Evolutionary conservation across 2,113 vertebrate genomes (phyloP), one percentile per base, ranked within the genome.

Genomic region (Datnioides undecimradiatus): DNA sequence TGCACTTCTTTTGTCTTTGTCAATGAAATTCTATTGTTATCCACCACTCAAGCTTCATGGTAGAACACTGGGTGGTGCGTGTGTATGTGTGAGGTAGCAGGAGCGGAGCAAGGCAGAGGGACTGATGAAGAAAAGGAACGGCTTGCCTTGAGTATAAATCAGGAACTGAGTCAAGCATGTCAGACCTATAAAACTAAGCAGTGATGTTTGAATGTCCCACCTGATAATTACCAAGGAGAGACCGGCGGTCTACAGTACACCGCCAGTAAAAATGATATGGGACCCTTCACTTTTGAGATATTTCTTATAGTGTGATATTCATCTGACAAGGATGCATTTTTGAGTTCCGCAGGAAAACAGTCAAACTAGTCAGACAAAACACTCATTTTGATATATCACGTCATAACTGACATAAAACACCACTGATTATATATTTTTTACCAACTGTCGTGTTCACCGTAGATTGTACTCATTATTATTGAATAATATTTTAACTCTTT

Each of bases 11-110:
- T 83, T 84, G 82, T 90, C 80, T 85, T 80, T 52, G 34, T 3
- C 65, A 51, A 60, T 82, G 65, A 58, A 41, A 13, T 17, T 81
- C 86, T 87, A 89, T 91, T 92, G 83, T 91, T 93, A 80, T 79
- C 80, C 31, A 16, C 40, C 52, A 13, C 73, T 43, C 70, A 73
- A 45, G 62, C 59, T 54, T 67, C 46, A 76, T 67, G 54, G 33
- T 34, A 13, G 8, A 54, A 25, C 12, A 11, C 6, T 21, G 14
- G 58, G 21, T 19, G 25, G 55, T 3, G 34, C 33, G 4, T 70
- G 23, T 57, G 33, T 75, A 31, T 66, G 29, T 25, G 8, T 68
- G 68, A 72, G 52, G 34, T 29, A 8, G 16, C 0, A 0, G 2
- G 52, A 34, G 13, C 19, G n/a, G 8, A 33, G 73, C 21, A 27